These are phyloP conservation scores for Passer domesticus DNA, from an alignment of 2,113 vertebrate species.

Conservation along the genomic window DNA sequence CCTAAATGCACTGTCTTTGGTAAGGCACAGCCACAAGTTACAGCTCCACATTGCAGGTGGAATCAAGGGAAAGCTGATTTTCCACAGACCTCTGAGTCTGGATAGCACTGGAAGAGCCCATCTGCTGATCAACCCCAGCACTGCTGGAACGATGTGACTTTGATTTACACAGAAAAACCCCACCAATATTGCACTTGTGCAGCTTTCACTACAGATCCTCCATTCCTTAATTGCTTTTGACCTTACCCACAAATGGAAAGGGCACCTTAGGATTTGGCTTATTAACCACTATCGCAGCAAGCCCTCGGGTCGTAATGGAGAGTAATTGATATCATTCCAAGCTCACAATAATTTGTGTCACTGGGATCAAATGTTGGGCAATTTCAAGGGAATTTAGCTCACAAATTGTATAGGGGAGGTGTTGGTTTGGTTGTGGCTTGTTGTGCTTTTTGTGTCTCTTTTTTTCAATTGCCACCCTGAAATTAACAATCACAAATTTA, in stretches of 20 bases:
- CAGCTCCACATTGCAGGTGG: not conserved
- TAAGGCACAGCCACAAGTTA: accelerated
- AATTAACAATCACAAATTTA: not conserved
- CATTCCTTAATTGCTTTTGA: conserved; percentile 28
- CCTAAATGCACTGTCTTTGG: not conserved
- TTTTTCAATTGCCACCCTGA: not conserved
- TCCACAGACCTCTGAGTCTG: not conserved
- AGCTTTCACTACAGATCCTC: not conserved
- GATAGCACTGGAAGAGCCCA: not conserved
- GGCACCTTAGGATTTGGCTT: conserved; percentile 29
- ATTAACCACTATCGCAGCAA: conserved; percentile 24
- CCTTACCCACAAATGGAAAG: conserved; percentile 26
- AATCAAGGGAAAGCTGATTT: not conserved
- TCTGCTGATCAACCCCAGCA: not conserved
- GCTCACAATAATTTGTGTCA: conserved; percentile 3
- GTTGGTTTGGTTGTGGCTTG: not conserved
- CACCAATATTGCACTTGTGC: not conserved
- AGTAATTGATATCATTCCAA: conserved; percentile 33
- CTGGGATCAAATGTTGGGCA: not conserved
- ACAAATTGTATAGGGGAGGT: not conserved
- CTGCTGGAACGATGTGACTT: not conserved
- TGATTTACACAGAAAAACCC: not conserved
- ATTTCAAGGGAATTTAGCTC: conserved; percentile 26
- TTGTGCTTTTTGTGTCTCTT: not conserved
- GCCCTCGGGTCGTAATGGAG: not conserved